Conservation (phyloP, 2,888 invertebrate genomes). For the Himalopsyche kuldschensis region DNA sequence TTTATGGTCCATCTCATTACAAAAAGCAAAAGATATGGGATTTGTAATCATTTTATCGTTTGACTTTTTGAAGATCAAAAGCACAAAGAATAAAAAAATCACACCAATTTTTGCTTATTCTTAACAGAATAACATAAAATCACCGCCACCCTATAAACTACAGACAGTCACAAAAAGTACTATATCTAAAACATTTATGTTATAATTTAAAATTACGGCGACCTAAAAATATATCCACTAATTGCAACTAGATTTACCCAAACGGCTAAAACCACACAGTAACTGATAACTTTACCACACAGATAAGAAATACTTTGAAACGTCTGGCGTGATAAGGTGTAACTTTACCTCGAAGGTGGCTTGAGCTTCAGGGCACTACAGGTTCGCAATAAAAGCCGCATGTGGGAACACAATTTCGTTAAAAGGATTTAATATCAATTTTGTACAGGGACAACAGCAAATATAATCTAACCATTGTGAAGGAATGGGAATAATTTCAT, state of each 20-base stretch:
- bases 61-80: no score
- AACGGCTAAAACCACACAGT: not conserved
- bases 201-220: not conserved
- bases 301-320: not conserved
- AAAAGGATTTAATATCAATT: not conserved
- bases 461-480: not conserved
- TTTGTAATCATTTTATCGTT: no score
- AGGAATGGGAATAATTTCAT: no score
- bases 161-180: no score
- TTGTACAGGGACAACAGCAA: not conserved
- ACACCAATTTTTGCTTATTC: no score
- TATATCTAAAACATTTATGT: no score
- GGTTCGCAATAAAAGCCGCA: constrained; percentile 34
- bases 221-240: not conserved
- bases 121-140: no score
- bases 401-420: constrained; percentile 19
- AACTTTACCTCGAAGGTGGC: not conserved
- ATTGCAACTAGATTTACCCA: not conserved
- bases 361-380: not conserved
- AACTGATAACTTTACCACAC: not conserved
- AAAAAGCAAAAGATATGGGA: no score
- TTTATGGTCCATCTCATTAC: no score
- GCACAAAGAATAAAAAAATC: no score
- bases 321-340: not conserved
- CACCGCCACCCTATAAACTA: no score